Evolutionary conservation across 2,797 vertebrate species (phyloP).

Genomic region (Crocidura indochinensis): DNA sequence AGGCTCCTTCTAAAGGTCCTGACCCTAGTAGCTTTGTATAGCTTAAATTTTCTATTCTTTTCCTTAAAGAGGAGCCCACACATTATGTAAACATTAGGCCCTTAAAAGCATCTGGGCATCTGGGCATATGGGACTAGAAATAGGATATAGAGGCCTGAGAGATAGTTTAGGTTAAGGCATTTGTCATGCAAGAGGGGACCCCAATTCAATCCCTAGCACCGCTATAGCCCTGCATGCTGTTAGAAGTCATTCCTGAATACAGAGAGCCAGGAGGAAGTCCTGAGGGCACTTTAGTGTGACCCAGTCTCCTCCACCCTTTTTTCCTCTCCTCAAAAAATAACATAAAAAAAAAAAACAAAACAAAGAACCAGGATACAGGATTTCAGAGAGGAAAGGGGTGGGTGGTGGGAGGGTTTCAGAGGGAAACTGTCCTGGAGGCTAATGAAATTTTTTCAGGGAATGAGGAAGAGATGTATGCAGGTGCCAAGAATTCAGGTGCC

Average conservation of each 20-base stretch:
- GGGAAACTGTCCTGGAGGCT: neutral
- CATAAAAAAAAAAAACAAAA: no score
- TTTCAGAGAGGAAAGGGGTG: slow-evolving; percentile 19
- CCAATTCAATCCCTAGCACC: no score
- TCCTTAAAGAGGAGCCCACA: slow-evolving; percentile 19
- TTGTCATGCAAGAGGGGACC: no score
- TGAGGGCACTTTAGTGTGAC: no score
- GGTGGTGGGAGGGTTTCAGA: slow-evolving; percentile 9
- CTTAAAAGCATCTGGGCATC: neutral
- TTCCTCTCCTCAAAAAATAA: no score
- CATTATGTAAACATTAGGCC: neutral
- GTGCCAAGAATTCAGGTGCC: slow-evolving; percentile 11
- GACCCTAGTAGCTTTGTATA: slow-evolving; percentile 2
- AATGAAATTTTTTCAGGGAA: slow-evolving; percentile 42
- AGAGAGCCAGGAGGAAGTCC: no score
- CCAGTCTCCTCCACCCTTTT: no score
- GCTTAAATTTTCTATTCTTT: slow-evolving; percentile 46
- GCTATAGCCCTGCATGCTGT: no score
- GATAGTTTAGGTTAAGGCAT: no score
- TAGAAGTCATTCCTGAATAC: no score
- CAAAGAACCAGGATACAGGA: neutral
- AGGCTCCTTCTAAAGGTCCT: slow-evolving; percentile 30
- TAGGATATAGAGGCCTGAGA: slow-evolving; percentile 37
- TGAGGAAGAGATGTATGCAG: neutral
- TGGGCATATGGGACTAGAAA: slow-evolving; percentile 52